Conservation (phyloP, 2,888 invertebrate species). For the Phortica magna region DNA sequence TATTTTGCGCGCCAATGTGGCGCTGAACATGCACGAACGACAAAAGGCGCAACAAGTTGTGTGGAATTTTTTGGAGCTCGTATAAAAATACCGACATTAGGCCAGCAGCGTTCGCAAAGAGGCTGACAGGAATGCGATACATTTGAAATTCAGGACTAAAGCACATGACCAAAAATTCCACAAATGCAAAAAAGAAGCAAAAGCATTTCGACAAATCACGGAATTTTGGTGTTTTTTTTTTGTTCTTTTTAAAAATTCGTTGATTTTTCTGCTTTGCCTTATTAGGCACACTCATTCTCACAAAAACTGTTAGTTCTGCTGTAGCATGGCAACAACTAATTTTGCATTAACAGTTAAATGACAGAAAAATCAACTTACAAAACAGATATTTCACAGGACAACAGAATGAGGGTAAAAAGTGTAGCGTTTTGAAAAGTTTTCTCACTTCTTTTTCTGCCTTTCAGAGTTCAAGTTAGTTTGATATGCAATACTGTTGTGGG, state of each 20-base stretch:
- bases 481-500: neutral
- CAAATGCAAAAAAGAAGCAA: neutral
- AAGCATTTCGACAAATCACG: neutral
- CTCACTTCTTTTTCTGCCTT: neutral
- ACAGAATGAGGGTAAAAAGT: conserved; percentile 38
- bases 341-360: conserved; percentile 22
- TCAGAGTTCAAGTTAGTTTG: neutral
- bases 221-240: neutral
- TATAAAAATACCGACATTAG: conserved; percentile 73
- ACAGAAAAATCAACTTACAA: conserved; percentile 55
- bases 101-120: conserved; percentile 63
- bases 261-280: no score
- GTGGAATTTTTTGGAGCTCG: conserved; percentile 64
- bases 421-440: neutral
- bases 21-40: conserved; percentile 22
- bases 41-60: conserved; percentile 27
- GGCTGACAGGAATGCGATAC: neutral
- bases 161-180: conserved; percentile 12
- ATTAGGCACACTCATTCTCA: conserved; percentile 13
- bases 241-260: no score
- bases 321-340: conserved; percentile 27
- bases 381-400: conserved; percentile 55
- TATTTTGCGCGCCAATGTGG: no score
- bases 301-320: conserved; percentile 10
- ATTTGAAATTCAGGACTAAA: neutral